Evolutionary conservation across 64 coral and sea anemone genomes (phyloP), one percentile per base, ranked within the genome.

Genomic region (Anthopleura sola): DNA sequence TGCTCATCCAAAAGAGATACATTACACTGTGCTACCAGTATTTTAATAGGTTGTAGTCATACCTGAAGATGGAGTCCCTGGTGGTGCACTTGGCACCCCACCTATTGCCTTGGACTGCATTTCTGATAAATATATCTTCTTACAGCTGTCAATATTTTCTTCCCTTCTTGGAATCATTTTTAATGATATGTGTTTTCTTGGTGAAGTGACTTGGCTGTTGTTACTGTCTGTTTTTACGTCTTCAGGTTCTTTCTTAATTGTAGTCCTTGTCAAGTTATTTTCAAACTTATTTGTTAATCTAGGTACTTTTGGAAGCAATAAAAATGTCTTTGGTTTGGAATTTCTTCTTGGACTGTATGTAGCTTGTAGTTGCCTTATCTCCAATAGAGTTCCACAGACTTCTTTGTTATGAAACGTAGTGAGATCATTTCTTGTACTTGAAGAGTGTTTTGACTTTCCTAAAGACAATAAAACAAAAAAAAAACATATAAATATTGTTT

Each of bases 101-200:
- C 85, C 55, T 16, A 97, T 89, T 87, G 92, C 86, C 75, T 83
- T 85, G 19, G 94, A 97, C 48, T 97, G 94, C 47, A 89, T 81
- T 37, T 89, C 85, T 57, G 94, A 97, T 36, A 97, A 79, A 82
- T 90, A 97, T 20, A 92, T 69, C 36, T 92, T 97, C 71, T 92
- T 97, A 39, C 78, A 54, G 44, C 75, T 77, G 6, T 48, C 24
- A 18, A 33, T 79, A 48, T 79, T 48, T 33, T 79, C 16, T 21
- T 79, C 39, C 20, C 39, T 23, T 18, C 39, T 79, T 13, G 39
- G 4, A 48, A 10, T 46, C 19, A 28, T 24, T 68, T 78, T 55
- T 68, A 47, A 53, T 85, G 76, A 78, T 85, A 85, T 90, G 32
- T 16, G 37, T 38, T 14, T 14, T 53, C 76, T 79, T 44, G 76